These are phyloP conservation scores for Lepisosteus osseus DNA, from an alignment of 2,113 vertebrate species.

Conservation along the genomic window DNA sequence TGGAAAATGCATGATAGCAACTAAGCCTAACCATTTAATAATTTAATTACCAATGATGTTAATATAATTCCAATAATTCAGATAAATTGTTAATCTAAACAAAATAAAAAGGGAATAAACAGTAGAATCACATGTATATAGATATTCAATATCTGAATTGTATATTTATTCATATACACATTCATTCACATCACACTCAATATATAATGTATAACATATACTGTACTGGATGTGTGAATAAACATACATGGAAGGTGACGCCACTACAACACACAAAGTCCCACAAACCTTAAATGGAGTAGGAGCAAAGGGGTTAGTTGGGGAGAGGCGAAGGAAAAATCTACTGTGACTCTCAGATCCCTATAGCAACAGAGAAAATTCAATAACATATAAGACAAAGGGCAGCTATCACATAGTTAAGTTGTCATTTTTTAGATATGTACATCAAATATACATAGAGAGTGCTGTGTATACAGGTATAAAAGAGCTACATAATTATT, in stretches of 20 bases:
- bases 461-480: too few species aligned
- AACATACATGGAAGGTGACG: background rate
- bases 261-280: constrained; percentile 45
- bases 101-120: too few species aligned
- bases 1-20: too few species aligned
- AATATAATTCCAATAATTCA: too few species aligned
- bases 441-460: too few species aligned
- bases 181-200: too few species aligned
- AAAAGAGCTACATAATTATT: too few species aligned
- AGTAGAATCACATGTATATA: constrained; percentile 32
- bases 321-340: constrained; percentile 84
- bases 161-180: background rate
- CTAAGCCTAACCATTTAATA: too few species aligned
- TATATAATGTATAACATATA: too few species aligned
- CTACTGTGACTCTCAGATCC: constrained; percentile 83
- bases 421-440: too few species aligned
- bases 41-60: too few species aligned
- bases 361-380: constrained; percentile 84
- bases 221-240: background rate
- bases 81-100: too few species aligned
- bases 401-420: background rate
- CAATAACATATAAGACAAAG: constrained; percentile 34
- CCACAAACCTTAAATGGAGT: constrained; percentile 97
- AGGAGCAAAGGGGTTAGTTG: constrained; percentile 96
- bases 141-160: constrained; percentile 18